Conservation (phyloP, 2,113 vertebrate species). For the Chaetops frenatus region DNA sequence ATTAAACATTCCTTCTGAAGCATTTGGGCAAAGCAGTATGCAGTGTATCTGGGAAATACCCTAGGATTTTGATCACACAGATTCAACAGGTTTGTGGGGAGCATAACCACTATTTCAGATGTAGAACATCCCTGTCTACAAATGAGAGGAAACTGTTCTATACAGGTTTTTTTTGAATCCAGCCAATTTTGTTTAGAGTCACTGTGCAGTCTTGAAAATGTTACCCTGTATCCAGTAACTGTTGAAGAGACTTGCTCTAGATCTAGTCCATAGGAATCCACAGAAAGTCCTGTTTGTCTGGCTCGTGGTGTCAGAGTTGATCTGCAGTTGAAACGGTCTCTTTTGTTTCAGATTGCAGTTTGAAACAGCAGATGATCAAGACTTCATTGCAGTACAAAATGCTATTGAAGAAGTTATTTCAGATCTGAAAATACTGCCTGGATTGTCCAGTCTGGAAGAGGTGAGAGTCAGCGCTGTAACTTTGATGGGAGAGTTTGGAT, state of each 20-base stretch:
- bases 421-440: constrained; percentile 76
- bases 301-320: rapidly evolving
- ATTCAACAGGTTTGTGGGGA: background rate
- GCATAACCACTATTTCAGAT: background rate
- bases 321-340: background rate
- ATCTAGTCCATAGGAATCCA: rapidly evolving
- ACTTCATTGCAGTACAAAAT: constrained; percentile 78
- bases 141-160: background rate
- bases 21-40: background rate
- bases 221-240: background rate
- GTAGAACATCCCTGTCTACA: background rate
- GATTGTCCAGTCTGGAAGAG: constrained; percentile 70
- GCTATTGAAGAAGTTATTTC: constrained; percentile 80
- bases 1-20: background rate
- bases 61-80: background rate
- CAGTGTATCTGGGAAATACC: background rate
- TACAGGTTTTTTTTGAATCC: background rate
- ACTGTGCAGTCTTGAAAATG: background rate
- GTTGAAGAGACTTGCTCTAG: background rate
- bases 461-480: constrained; percentile 48
- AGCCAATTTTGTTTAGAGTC: background rate
- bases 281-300: rapidly evolving
- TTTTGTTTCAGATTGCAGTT: constrained; percentile 71
- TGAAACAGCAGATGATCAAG: constrained; percentile 77
- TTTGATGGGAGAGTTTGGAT: background rate